Base-by-base conservation (phyloP, 2,113 vertebrate genomes). In the Bostrychus sinensis region DNA sequence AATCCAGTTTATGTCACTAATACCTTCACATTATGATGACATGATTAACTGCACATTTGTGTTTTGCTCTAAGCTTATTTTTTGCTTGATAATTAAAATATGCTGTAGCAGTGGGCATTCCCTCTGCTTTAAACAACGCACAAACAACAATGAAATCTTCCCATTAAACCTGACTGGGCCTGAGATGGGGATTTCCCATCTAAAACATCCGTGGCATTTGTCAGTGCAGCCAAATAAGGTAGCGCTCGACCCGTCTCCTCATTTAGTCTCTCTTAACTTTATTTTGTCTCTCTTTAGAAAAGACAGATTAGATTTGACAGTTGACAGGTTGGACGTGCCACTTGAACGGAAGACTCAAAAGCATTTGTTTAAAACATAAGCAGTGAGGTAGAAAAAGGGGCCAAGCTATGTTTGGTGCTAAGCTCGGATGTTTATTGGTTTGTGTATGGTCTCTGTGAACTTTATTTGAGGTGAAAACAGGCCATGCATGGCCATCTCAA, bases 391-490 rank as follows among this genome's bases (percentile, higher is more conserved):
- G 70, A 73, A 77, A 71, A 45, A 38, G 28, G 36, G 42, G 74
- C 48, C 50, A 61, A 57, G 26, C 22, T 26, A 43, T 84, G 85
- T 87, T 80, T 86, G 75, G 62, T 80, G 69, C 77, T 63, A 75
- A 77, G 81, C 85, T 70, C 4, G 34, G 68, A 65, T 20, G 53
- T 87, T 84, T 87, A 75, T 64, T 77, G 75, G 73, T 79, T 74
- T 87, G 77, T 84, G 75, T 83, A 83, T 16, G 20, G 68, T 75
- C 57, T 81, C 62, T 86, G 72, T 85, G 68, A 82, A 83, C 78
- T 78, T 86, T 89, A 84, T 91, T 89, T 85, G 53, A 81, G 76
- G 83, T 89, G 82, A 82, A 81, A 91, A 90, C 88, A 89, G 81
- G 79, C 82, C 82, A 83, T 70, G 80, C 78, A 9, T 77, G 55